phyloP scores from a whole-genome alignment of 2,888 invertebrate genomes.

The Acanthosepion esculentum region DNA sequence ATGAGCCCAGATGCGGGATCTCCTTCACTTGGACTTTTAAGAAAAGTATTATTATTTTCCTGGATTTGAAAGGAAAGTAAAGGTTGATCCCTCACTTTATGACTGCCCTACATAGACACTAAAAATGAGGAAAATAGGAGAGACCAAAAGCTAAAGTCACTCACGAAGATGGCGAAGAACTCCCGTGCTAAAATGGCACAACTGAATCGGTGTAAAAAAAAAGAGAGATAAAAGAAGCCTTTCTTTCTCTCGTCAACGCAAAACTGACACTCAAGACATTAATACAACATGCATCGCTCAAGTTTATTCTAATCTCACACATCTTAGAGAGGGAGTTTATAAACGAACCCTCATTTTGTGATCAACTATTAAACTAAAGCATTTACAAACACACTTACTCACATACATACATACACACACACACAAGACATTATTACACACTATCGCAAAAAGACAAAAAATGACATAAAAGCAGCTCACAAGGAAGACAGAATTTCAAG shows the following conservation, averaged over 20 bases:
- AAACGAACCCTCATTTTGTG: background rate
- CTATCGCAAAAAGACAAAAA: background rate
- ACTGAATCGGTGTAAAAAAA: background rate
- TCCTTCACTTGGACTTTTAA: too few relatives aligned
- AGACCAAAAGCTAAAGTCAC: background rate
- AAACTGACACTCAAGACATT: background rate
- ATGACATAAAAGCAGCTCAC: slow-evolving; percentile 14
- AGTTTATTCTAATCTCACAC: background rate
- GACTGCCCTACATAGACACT: too few relatives aligned
- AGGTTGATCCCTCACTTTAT: too few relatives aligned
- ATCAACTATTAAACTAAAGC: background rate
- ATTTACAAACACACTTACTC: background rate
- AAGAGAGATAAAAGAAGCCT: background rate
- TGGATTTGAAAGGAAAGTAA: too few relatives aligned
- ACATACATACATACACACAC: background rate
- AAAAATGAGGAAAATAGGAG: too few relatives aligned
- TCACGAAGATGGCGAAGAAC: slow-evolving; percentile 1
- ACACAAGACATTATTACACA: background rate
- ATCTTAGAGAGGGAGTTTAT: background rate
- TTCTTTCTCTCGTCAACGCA: background rate
- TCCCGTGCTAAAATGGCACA: slow-evolving; percentile 17
- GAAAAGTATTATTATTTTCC: too few relatives aligned
- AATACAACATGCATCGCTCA: background rate
- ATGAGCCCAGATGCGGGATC: too few relatives aligned
- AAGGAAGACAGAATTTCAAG: slow-evolving; percentile 33